Conservation (phyloP, 2,797 vertebrate species). For the Champsocephalus gunnari region DNA sequence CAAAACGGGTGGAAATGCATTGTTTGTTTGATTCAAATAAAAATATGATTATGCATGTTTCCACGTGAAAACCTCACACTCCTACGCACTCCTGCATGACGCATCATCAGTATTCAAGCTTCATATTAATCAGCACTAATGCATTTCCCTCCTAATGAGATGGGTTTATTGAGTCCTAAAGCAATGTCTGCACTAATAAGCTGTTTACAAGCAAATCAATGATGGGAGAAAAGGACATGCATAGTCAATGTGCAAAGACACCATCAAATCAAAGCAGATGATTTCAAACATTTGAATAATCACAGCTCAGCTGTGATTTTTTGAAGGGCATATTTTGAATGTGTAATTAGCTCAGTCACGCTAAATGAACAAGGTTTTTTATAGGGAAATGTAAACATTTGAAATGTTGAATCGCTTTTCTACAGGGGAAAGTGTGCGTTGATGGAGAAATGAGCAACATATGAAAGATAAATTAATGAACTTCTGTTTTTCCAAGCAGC, state of each 20-base stretch:
- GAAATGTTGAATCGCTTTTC: conserved; percentile 21
- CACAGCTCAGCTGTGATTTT: conserved; percentile 35
- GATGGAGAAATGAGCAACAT: conserved; percentile 21
- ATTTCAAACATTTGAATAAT: conserved; percentile 54
- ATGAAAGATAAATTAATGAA: conserved; percentile 40
- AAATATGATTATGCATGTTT: conserved; percentile 45
- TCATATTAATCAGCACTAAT: conserved; percentile 73
- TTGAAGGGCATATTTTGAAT: conserved; percentile 41
- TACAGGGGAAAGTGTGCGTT: conserved; percentile 15
- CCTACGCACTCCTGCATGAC: conserved; percentile 26
- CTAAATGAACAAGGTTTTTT: conserved; percentile 24
- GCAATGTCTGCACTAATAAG: conserved; percentile 79
- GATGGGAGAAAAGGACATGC: conserved; percentile 67
- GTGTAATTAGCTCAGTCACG: conserved; percentile 38
- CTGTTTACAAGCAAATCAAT: conserved; percentile 81
- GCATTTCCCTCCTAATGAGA: conserved; percentile 75
- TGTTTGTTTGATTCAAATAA: conserved; percentile 52
- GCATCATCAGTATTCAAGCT: conserved; percentile 73
- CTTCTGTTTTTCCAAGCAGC: conserved; percentile 20
- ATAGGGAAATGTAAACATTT: conserved; percentile 31
- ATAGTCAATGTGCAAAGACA: conserved; percentile 65
- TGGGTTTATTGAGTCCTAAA: conserved; percentile 77
- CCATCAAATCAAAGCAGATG: conserved; percentile 55
- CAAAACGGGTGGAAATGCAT: conserved; percentile 11
- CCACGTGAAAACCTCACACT: conserved; percentile 8